A percentile compares a stretch with the other conserved stretches of the same genome.
phyloP scores from a whole-genome alignment of 1,140 invertebrate genomes.

The Drosophila aff. region DNA sequence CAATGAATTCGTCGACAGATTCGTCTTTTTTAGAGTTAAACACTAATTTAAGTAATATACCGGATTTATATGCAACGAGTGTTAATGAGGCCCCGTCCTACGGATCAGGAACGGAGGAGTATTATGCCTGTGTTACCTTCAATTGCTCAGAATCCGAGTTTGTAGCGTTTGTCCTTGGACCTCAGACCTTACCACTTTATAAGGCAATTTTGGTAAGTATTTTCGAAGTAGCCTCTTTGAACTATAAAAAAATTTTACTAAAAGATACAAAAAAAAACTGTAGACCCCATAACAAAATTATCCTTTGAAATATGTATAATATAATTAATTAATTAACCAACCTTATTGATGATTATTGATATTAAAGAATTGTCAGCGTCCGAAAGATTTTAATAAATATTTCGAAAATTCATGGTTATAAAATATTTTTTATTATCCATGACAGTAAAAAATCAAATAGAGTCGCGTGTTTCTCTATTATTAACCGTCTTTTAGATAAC shows the following conservation, averaged over 20 bases:
- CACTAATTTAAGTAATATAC: slow-evolving; percentile 24
- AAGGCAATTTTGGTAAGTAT: slow-evolving; percentile 84
- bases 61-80: slow-evolving; percentile 14
- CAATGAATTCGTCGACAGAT: slow-evolving; percentile 25
- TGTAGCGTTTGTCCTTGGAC: slow-evolving; percentile 86
- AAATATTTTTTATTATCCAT: too few relatives aligned
- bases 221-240: neutral
- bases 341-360: neutral
- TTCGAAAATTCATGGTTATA: too few relatives aligned
- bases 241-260: neutral
- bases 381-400: neutral
- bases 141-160: slow-evolving; percentile 86
- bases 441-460: too few relatives aligned
- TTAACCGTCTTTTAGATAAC: slow-evolving; percentile 87
- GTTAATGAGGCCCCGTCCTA: slow-evolving; percentile 9
- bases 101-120: slow-evolving; percentile 36
- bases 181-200: slow-evolving; percentile 85
- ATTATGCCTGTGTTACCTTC: slow-evolving; percentile 75
- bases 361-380: neutral
- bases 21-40: neutral
- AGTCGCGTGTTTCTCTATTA: neutral
- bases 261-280: too few relatives aligned
- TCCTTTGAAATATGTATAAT: neutral
- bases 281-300: neutral
- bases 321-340: neutral